These are phyloP conservation scores for Callyntrura sp. DNA, from an alignment of 2,888 invertebrate species.

Conservation along the genomic window DNA sequence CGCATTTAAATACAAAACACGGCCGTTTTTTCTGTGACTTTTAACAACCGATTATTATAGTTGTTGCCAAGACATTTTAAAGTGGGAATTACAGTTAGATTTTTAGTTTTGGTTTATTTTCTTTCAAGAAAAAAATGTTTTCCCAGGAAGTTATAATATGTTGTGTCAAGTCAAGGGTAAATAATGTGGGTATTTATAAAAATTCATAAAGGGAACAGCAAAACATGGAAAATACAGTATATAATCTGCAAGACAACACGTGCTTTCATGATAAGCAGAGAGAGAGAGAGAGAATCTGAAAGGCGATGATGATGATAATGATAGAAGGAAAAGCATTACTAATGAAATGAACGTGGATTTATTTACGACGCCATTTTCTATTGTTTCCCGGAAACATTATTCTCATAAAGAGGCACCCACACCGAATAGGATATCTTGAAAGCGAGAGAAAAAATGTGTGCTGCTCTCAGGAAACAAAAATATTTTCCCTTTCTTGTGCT, in stretches of 20 bases:
- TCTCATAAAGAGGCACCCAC: constrained; percentile 65
- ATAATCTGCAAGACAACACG: background rate
- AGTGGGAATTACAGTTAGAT: too few species aligned
- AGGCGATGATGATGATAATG: background rate
- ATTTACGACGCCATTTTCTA: constrained; percentile 71
- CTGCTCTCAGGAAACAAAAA: too few species aligned
- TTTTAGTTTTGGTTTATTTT: background rate
- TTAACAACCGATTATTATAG: too few species aligned
- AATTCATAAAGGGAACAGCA: constrained; percentile 29
- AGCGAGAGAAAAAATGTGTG: too few species aligned
- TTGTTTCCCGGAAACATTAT: constrained; percentile 75
- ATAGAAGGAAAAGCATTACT: constrained; percentile 13
- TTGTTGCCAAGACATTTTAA: too few species aligned
- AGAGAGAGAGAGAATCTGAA: too few species aligned
- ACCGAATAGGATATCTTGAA: constrained; percentile 46
- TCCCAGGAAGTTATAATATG: background rate
- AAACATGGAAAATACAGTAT: constrained; percentile 1
- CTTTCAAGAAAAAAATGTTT: background rate
- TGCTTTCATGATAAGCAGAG: too few species aligned
- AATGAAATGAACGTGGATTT: constrained; percentile 64
- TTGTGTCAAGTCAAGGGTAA: constrained; percentile 58
- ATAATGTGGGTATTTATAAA: constrained; percentile 49
- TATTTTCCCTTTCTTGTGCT: too few species aligned
- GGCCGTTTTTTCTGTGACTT: too few species aligned
- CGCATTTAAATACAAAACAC: too few species aligned